Percentiles rank a stretch among this genome's conserved stretches.
Evolutionary conservation across 2,113 vertebrate species (phyloP).

Genomic region (Sitta europaea): DNA sequence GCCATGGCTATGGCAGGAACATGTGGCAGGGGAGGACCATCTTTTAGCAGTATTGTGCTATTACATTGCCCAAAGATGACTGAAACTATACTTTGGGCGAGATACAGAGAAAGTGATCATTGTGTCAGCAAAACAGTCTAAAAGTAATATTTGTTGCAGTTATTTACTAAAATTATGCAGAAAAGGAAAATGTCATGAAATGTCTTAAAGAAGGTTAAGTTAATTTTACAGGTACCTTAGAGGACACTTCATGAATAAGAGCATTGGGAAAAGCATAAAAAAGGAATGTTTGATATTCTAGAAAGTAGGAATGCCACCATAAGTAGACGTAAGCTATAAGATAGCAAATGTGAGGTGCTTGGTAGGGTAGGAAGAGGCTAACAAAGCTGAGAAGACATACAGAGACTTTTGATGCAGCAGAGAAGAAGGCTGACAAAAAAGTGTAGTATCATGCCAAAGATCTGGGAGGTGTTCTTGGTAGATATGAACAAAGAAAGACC

Average conservation of each 20-base stretch:
- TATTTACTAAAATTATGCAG: neutral
- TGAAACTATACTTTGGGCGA: slow-evolving; percentile 26
- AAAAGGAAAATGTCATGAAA: neutral
- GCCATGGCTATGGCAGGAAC: neutral
- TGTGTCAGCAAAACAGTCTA: neutral
- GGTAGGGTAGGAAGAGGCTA: neutral
- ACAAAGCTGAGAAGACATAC: neutral
- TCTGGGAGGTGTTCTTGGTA: neutral
- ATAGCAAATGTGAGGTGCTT: neutral
- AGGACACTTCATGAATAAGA: neutral
- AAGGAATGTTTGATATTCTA: neutral
- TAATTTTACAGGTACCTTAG: neutral
- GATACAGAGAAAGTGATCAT: neutral
- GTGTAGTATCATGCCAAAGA: neutral
- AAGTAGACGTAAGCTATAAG: neutral
- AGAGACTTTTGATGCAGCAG: neutral
- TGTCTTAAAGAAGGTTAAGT: neutral
- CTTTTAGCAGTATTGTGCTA: neutral
- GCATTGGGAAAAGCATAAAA: neutral
- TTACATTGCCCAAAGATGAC: slow-evolving; percentile 50
- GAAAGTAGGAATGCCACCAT: neutral
- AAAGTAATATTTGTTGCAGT: neutral
- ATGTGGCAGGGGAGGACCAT: neutral
- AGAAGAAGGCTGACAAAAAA: neutral
- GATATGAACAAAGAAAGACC: neutral